Percentiles rank a stretch among this genome's conserved stretches.
Conservation (phyloP, 2,888 invertebrate species). For the Myathropa florea region DNA sequence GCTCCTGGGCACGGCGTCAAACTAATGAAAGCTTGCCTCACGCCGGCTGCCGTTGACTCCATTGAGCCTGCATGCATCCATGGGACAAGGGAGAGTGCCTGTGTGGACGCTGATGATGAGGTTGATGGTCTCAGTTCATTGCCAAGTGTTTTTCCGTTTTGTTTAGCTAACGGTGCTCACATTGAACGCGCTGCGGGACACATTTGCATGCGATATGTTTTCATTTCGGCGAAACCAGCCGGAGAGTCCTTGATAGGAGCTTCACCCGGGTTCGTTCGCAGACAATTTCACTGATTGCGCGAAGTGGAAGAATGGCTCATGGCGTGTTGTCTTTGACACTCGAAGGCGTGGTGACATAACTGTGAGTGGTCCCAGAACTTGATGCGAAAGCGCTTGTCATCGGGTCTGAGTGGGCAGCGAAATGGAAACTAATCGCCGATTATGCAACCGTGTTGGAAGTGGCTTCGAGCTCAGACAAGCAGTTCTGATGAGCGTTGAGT, state of each 20-base stretch:
- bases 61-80: background rate
- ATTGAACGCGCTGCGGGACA: background rate
- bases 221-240: background rate
- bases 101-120: background rate
- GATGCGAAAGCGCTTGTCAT: background rate
- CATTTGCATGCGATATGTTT: background rate
- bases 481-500: background rate
- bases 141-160: background rate
- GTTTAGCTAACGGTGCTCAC: background rate
- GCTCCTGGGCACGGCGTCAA: conserved; percentile 24
- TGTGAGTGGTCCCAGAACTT: background rate
- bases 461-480: background rate
- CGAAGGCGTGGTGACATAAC: background rate
- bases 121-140: background rate
- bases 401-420: too few relatives aligned
- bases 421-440: background rate
- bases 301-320: background rate
- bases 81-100: background rate
- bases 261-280: background rate
- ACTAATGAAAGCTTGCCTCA: conserved; percentile 51
- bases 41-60: background rate
- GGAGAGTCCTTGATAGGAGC: background rate
- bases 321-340: background rate
- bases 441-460: background rate
- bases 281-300: background rate